Percentiles rank a stretch among this genome's conserved stretches.
Evolutionary conservation across 2,797 vertebrate species (phyloP).

Genomic region (Zenarchopterus dispar): DNA sequence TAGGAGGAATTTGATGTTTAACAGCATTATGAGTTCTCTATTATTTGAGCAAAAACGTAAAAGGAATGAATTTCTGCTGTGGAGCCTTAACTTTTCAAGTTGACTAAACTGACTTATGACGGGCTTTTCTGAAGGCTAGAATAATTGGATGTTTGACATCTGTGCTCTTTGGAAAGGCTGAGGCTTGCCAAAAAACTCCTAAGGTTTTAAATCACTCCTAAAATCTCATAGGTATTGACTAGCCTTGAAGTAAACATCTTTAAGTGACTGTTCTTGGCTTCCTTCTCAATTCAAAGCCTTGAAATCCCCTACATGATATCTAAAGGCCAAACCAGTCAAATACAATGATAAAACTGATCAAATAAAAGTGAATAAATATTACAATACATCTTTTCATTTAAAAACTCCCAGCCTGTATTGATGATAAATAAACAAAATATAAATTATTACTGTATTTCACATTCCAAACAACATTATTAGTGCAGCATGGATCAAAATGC

Average conservation of each 20-base stretch:
- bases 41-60: conserved; percentile 24
- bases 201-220: conserved; percentile 15
- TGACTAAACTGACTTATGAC: conserved; percentile 9
- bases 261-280: conserved; percentile 22
- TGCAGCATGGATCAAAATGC: not conserved
- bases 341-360: too few relatives aligned
- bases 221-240: conserved; percentile 21
- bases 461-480: not conserved
- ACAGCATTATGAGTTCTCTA: conserved; percentile 30
- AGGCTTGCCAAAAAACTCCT: conserved; percentile 10
- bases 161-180: not conserved
- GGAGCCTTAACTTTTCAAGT: not conserved
- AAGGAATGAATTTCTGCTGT: not conserved
- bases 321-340: not conserved
- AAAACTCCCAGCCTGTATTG: too few relatives aligned
- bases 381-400: too few relatives aligned
- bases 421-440: too few relatives aligned
- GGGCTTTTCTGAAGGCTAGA: conserved; percentile 21
- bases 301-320: not conserved
- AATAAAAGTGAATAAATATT: too few relatives aligned
- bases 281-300: not conserved
- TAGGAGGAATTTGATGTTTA: conserved; percentile 44
- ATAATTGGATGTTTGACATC: conserved; percentile 26
- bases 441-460: too few relatives aligned
- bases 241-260: conserved; percentile 17